These are phyloP conservation scores for Xanthorhoe spadicearia DNA, from an alignment of 2,888 invertebrate genomes.

Conservation along the genomic window DNA sequence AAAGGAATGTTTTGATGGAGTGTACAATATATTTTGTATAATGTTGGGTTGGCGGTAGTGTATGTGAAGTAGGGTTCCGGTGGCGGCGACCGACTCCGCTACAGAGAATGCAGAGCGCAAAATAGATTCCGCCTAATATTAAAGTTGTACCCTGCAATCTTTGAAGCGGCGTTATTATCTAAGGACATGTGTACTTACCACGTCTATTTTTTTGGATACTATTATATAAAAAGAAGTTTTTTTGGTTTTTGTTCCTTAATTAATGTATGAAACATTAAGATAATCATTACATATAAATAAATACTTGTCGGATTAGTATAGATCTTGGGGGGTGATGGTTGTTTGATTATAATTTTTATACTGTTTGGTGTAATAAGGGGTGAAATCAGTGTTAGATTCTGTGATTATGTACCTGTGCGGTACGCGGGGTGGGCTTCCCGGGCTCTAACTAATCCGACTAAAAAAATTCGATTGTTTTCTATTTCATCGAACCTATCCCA, in stretches of 20 bases:
- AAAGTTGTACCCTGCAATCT: constrained; percentile 79
- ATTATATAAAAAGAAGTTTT: constrained; percentile 75
- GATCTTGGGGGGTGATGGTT: constrained; percentile 70
- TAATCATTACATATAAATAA: constrained; percentile 82
- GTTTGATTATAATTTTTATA: constrained; percentile 78
- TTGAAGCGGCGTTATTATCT: constrained; percentile 73
- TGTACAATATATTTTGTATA: constrained; percentile 48
- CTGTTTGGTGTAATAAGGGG: constrained; percentile 68
- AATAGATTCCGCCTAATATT: constrained; percentile 83
- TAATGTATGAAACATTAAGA: constrained; percentile 80
- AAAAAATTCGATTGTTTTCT: constrained; percentile 59
- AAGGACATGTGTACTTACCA: constrained; percentile 77
- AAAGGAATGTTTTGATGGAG: constrained; percentile 45
- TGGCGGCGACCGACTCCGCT: constrained; percentile 63
- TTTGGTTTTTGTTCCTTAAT: constrained; percentile 85
- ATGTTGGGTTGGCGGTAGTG: constrained; percentile 43
- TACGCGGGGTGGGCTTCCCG: constrained; percentile 63
- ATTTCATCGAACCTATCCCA: constrained; percentile 30
- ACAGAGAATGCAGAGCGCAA: constrained; percentile 78
- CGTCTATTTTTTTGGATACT: constrained; percentile 76
- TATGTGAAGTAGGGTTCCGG: constrained; percentile 42
- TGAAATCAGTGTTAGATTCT: constrained; percentile 74
- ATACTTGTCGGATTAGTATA: constrained; percentile 65
- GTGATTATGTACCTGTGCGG: constrained; percentile 80
- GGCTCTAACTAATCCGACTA: constrained; percentile 70